Conservation (phyloP, 2,113 vertebrate species). For the Limnothrissa miodon region DNA sequence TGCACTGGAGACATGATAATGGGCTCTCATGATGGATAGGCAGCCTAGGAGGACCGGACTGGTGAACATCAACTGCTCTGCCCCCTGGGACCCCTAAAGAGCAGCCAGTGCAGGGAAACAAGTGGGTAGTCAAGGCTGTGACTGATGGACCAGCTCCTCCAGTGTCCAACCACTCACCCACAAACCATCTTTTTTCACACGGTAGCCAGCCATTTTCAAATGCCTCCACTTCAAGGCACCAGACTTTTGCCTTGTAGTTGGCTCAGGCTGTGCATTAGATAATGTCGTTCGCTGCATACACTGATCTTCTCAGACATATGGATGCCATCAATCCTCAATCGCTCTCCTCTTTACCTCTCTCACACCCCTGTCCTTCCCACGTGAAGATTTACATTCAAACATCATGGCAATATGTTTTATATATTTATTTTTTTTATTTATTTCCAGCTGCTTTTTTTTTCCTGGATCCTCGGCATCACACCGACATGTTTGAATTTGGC, state of each 20-base stretch:
- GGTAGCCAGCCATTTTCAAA: slow-evolving; percentile 40
- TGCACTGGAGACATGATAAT: slow-evolving; percentile 11
- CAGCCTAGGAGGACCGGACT: slow-evolving; percentile 12
- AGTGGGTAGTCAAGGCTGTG: slow-evolving; percentile 34
- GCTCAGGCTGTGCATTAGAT: slow-evolving; percentile 38
- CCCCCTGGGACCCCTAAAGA: slow-evolving; percentile 13
- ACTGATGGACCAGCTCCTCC: slow-evolving; percentile 35
- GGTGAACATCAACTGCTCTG: not conserved
- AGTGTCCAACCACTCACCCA: not conserved
- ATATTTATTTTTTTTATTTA: slow-evolving; percentile 29
- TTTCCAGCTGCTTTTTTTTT: slow-evolving; percentile 22
- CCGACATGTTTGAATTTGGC: slow-evolving; percentile 47
- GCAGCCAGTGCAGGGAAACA: slow-evolving; percentile 13
- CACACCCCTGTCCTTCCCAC: slow-evolving; percentile 35
- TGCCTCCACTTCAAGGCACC: too few relatives aligned
- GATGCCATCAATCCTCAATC: slow-evolving; percentile 44
- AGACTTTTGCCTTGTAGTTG: slow-evolving; percentile 40
- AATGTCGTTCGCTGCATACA: slow-evolving; percentile 44
- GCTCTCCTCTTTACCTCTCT: slow-evolving; percentile 2
- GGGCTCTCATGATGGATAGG: not conserved
- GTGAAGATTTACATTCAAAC: slow-evolving; percentile 48
- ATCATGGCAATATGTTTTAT: slow-evolving; percentile 22
- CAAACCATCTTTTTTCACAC: slow-evolving; percentile 34
- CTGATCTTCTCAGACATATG: slow-evolving; percentile 45
- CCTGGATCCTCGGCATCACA: not conserved